Conservation (phyloP, 2,113 vertebrate genomes). For the Carollia perspicillata region DNA sequence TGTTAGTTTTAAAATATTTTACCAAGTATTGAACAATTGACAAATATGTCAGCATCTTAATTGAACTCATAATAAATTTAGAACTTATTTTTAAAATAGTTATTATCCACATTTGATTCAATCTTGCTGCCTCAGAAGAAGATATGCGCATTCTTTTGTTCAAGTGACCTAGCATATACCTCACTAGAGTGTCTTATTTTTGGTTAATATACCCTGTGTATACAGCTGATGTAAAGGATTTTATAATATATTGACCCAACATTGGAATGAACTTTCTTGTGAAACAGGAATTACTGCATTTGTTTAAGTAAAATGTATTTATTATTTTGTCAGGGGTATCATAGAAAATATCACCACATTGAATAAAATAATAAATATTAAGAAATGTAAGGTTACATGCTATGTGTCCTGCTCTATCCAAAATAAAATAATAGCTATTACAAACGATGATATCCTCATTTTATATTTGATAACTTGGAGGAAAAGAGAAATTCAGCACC, state of each 20-base stretch:
- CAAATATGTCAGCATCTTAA: background rate
- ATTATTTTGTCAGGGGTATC: background rate
- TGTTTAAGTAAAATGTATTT: background rate
- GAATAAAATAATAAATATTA: background rate
- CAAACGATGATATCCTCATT: background rate
- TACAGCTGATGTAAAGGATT: background rate
- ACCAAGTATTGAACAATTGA: background rate
- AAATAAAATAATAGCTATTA: background rate
- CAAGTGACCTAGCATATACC: background rate
- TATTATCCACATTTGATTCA: background rate
- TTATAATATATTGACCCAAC: background rate
- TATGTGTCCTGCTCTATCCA: background rate
- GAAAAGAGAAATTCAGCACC: background rate
- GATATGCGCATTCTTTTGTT: background rate
- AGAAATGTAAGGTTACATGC: background rate
- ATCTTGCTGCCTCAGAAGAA: background rate
- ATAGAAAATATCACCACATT: background rate
- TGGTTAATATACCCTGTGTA: background rate
- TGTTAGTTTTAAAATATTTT: background rate
- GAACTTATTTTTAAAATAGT: background rate
- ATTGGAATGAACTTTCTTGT: background rate
- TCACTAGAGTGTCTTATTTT: background rate
- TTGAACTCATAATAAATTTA: background rate
- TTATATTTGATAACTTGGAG: background rate
- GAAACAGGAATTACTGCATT: background rate